Conservation (phyloP, 2,888 invertebrate species). For the Heteromurus nitidus region DNA sequence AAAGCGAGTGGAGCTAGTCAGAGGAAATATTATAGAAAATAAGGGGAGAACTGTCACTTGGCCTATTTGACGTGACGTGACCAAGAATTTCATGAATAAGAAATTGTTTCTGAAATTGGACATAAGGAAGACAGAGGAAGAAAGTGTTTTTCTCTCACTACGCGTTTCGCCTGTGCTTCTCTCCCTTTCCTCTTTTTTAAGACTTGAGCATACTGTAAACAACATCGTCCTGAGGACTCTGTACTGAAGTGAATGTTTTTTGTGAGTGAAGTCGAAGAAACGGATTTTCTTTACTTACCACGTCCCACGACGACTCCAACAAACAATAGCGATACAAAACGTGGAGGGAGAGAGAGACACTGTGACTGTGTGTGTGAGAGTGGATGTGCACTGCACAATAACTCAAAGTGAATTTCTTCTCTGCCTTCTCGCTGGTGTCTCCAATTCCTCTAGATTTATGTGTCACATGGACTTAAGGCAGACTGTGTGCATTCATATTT, state of each 20-base stretch:
- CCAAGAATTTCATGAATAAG: slow-evolving; percentile 64
- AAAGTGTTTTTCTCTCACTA: slow-evolving; percentile 43
- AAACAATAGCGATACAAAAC: neutral
- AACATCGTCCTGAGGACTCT: neutral
- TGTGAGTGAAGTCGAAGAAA: slow-evolving; percentile 1
- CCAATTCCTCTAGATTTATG: neutral
- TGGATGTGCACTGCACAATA: neutral
- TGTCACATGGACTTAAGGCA: neutral
- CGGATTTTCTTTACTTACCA: slow-evolving; percentile 1
- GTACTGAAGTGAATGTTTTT: neutral
- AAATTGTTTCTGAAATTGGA: slow-evolving; percentile 55
- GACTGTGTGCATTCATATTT: slow-evolving; percentile 6
- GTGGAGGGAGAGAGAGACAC: too few species aligned
- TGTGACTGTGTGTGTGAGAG: neutral
- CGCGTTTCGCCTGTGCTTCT: too few species aligned
- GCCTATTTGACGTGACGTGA: slow-evolving; percentile 60
- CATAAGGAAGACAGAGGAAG: slow-evolving; percentile 21
- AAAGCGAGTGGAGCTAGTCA: neutral
- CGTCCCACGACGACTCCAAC: neutral
- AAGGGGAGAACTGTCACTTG: slow-evolving; percentile 52
- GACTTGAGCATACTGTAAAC: too few species aligned
- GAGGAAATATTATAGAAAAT: slow-evolving; percentile 6
- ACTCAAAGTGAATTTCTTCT: neutral
- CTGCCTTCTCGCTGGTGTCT: neutral
- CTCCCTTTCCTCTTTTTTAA: too few species aligned